Evolutionary conservation across 2,888 invertebrate species (phyloP).

Genomic region (Balanococcus diminutus): DNA sequence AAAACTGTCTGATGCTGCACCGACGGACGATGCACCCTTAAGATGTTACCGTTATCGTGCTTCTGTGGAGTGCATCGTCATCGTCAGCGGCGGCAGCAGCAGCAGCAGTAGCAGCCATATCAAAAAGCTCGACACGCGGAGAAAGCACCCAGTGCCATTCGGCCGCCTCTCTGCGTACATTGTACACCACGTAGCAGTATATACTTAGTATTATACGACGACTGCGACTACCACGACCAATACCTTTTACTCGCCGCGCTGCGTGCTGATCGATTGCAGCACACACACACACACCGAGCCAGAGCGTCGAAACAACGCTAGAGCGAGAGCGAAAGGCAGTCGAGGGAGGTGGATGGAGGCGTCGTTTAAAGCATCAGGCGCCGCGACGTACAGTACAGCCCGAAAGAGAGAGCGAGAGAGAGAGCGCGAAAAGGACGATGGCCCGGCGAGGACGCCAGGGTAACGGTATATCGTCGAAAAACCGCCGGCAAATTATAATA

Average conservation of each 20-base stretch:
- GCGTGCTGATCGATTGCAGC: slow-evolving; percentile 18
- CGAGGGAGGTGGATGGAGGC: background rate
- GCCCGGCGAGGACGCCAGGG: background rate
- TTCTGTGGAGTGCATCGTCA: too few species aligned
- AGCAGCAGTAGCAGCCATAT: too few species aligned
- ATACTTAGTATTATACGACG: background rate
- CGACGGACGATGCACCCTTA: too few species aligned
- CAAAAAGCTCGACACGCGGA: too few species aligned
- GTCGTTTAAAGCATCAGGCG: background rate
- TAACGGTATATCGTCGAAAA: slow-evolving; percentile 19
- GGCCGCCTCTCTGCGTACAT: too few species aligned
- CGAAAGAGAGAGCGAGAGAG: background rate
- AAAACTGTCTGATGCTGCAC: too few species aligned
- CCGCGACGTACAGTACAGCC: too few species aligned
- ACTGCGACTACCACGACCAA: background rate
- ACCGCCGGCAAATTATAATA: slow-evolving; percentile 53
- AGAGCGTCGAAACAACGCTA: too few species aligned
- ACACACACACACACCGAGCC: background rate
- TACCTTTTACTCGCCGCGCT: background rate
- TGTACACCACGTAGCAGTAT: background rate
- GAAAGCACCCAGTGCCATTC: too few species aligned
- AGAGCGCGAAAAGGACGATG: background rate
- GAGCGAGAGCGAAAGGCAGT: background rate
- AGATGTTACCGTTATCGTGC: too few species aligned
- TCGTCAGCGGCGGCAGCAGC: too few species aligned